Conservation (phyloP, 2,888 invertebrate species). For the Scaptomyza parva region DNA sequence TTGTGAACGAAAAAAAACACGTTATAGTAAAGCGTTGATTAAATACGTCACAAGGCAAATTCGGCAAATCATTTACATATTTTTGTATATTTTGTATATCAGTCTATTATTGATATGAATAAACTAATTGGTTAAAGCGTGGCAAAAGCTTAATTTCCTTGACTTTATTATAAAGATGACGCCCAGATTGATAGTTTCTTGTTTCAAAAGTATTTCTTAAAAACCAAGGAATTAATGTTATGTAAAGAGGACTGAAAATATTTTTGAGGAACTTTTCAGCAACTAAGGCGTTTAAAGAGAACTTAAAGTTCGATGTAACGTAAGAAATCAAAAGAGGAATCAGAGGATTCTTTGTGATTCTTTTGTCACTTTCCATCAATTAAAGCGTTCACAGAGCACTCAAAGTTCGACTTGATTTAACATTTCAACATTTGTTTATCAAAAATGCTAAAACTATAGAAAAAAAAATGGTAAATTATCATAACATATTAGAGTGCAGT, state of each 20-base stretch:
- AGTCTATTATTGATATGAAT: neutral
- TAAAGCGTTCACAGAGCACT: neutral
- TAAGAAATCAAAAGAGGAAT: no score
- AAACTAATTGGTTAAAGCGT: constrained; percentile 1
- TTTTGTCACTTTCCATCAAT: no score
- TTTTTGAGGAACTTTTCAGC: no score
- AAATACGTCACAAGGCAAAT: constrained; percentile 25
- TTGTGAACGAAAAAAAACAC: constrained; percentile 20
- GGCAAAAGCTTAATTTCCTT: neutral
- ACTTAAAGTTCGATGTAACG: neutral
- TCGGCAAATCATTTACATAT: constrained; percentile 18
- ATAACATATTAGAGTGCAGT: neutral
- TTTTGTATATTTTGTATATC: neutral
- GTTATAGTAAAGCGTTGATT: constrained; percentile 7
- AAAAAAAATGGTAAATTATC: neutral
- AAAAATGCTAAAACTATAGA: neutral
- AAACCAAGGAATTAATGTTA: no score
- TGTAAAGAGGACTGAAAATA: no score
- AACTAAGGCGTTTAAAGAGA: neutral
- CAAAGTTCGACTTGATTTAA: neutral
- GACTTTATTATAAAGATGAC: neutral
- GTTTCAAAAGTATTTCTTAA: no score
- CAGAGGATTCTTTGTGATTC: no score
- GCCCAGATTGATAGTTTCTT: neutral
- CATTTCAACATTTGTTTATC: no score